Conservation (phyloP, 2,888 invertebrate genomes). For the Chloroclysta siterata region DNA sequence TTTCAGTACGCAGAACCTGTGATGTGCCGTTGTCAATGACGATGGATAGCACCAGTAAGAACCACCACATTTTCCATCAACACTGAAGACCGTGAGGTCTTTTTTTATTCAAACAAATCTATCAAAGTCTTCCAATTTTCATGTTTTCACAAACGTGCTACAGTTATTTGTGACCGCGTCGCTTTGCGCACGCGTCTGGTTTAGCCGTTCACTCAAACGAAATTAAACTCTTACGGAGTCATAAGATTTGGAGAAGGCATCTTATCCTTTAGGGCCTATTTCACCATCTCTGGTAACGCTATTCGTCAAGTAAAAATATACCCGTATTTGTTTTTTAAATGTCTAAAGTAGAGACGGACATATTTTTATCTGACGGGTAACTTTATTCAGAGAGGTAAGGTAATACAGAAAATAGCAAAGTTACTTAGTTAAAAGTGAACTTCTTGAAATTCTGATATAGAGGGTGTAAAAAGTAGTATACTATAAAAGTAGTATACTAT, state of each 20-base stretch:
- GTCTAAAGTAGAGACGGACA: no score
- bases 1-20: constrained; percentile 52
- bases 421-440: no score
- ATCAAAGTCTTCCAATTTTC: background rate
- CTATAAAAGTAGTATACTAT: no score
- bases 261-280: no score
- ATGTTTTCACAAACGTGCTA: constrained; percentile 15
- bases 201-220: constrained; percentile 53
- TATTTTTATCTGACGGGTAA: no score
- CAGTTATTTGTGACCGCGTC: constrained; percentile 40
- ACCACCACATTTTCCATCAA: constrained; percentile 47
- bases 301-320: no score
- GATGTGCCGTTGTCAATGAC: constrained; percentile 48
- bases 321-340: no score
- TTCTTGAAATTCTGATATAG: no score
- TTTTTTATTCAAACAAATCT: constrained; percentile 11
- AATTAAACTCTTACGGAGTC: constrained; percentile 49
- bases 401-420: no score
- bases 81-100: background rate
- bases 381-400: no score
- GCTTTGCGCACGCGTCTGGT: constrained; percentile 50
- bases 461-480: no score
- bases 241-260: constrained; percentile 46
- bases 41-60: constrained; percentile 47
- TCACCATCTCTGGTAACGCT: no score